Evolutionary conservation across 2,113 vertebrate genomes (phyloP).

Genomic region (Anolis sagrei): DNA sequence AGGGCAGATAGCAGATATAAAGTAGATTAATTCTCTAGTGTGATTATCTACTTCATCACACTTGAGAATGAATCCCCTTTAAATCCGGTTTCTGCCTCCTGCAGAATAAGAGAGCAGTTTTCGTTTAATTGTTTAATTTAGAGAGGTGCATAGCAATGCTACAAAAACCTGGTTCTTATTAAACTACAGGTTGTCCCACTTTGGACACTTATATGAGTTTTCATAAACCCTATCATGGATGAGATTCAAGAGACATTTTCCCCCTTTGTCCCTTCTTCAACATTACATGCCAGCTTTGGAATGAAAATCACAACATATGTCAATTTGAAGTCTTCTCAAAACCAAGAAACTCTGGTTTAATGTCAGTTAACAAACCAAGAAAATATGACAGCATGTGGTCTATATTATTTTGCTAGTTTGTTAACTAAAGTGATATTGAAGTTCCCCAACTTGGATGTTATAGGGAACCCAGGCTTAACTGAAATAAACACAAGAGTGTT

Average conservation of each 20-base stretch:
- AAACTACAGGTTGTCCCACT: background rate
- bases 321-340: background rate
- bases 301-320: background rate
- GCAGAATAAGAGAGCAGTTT: conserved; percentile 33
- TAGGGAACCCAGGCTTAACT: too few relatives aligned
- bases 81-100: too few relatives aligned
- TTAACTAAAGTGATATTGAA: background rate
- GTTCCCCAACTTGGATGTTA: background rate
- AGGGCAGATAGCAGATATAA: too few relatives aligned
- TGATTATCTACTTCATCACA: too few relatives aligned
- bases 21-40: too few relatives aligned
- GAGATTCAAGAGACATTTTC: background rate
- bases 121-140: conserved; percentile 24
- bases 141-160: conserved; percentile 43
- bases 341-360: background rate
- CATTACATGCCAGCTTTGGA: background rate
- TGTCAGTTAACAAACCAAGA: background rate
- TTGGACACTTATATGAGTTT: background rate
- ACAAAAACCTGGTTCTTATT: conserved; percentile 14
- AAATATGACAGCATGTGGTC: background rate
- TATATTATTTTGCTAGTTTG: background rate
- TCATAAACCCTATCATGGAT: background rate
- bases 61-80: too few relatives aligned
- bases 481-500: too few relatives aligned
- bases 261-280: background rate